Evolutionary conservation across 2,113 vertebrate species (phyloP), one percentile per base, ranked within the genome.

Genomic region (Equus quagga): DNA sequence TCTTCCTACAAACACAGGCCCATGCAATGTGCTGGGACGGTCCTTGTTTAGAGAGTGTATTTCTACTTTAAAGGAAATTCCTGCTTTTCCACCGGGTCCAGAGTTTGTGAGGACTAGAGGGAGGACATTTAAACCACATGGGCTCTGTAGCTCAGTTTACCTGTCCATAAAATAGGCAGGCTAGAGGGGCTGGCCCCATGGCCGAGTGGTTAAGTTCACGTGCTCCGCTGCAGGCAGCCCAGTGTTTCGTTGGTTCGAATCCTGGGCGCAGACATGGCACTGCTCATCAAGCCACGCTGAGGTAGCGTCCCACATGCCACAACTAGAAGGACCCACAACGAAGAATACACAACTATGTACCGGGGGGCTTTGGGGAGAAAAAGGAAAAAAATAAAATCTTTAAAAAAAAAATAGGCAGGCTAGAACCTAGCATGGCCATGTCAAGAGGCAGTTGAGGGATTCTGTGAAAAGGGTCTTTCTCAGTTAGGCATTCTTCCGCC

Each of bases 61-160:
- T 92, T 92, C 49, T 88, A 92, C 78, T 8, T 14, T 26, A 67
- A 69, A 56, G 76, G 69, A 72, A 89, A 96, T 88, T 23, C 49
- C 33, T 88, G 49, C 51, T 54, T 14, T 83, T 64, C 78, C 19
- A 65, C 46, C n/a, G 75, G 69, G n/a, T 65, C 58, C 64, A 24
- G 64, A 81, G 79, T 89, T 83, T 83, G 26, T 62, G 44, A 62
- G 67, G 76, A 88, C 44, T 89, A 41, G 44, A 73, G 28, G 76
- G 67, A 64, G 89, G 67, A 75, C n/a, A 54, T 84, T 90, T 76
- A 83, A 89, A 72, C 26, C 26, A 64, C 76, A 44, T 41, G 44
- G 5, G 54, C 18, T 24, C 28, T 65, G 78, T 82, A 82, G 46
- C 24, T 54, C 28, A 56, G 36, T 79, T 87, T 58, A 62, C 49